Percentiles rank a stretch among this genome's conserved stretches.
These are phyloP conservation scores for Baronia brevicornis DNA, from an alignment of 2,888 invertebrate species.

Conservation along the genomic window DNA sequence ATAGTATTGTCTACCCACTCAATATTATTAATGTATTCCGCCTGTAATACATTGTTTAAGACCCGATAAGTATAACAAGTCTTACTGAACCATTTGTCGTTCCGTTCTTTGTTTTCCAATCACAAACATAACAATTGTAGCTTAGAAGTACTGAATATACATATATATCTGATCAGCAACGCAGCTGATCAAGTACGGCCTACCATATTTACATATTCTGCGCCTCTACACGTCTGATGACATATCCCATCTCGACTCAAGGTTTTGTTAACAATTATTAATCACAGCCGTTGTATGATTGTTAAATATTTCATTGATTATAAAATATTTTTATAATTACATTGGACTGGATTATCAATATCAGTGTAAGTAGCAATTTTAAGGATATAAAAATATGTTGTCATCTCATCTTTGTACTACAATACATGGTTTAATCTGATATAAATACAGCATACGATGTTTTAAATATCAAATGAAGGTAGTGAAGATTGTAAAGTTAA, in stretches of 20 bases:
- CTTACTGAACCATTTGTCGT: slow-evolving; percentile 1
- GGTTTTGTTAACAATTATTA: slow-evolving; percentile 7
- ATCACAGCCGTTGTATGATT: too few relatives aligned
- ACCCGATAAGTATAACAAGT: slow-evolving; percentile 7
- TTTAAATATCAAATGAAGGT: too few relatives aligned
- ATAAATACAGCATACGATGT: too few relatives aligned
- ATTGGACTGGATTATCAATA: too few relatives aligned
- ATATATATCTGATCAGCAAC: slow-evolving; percentile 2
- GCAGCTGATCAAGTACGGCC: slow-evolving; percentile 9
- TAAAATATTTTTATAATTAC: too few relatives aligned
- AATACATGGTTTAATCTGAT: too few relatives aligned
- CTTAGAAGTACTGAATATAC: slow-evolving; percentile 5
- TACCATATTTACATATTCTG: slow-evolving; percentile 6
- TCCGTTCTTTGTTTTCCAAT: slow-evolving; percentile 1
- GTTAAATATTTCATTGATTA: too few relatives aligned
- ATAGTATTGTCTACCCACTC: slow-evolving; percentile 11
- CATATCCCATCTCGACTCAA: slow-evolving; percentile 6
- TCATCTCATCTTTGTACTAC: too few relatives aligned
- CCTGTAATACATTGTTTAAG: slow-evolving; percentile 9
- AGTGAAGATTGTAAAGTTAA: too few relatives aligned
- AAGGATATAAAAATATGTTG: too few relatives aligned
- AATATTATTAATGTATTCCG: slow-evolving; percentile 5
- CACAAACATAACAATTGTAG: background rate
- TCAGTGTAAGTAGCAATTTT: too few relatives aligned
- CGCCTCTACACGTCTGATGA: background rate